Conservation (phyloP, 2,113 vertebrate genomes). For the Hypocryptadius cinnamomeus region DNA sequence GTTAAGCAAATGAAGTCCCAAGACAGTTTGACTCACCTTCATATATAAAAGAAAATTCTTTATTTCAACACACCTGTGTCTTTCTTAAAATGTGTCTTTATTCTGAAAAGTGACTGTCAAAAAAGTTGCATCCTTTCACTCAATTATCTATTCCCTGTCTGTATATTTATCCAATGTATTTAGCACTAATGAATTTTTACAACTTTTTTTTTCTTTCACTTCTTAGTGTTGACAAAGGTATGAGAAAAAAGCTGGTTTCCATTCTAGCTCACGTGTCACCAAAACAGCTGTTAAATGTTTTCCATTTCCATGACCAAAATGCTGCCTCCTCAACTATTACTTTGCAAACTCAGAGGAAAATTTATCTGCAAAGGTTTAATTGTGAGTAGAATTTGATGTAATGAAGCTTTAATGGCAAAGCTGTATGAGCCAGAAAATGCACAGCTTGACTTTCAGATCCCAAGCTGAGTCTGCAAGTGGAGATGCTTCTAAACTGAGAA, state of each 20-base stretch:
- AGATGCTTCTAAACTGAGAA: constrained; percentile 34
- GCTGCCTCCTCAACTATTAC: not conserved
- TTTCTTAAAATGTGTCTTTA: constrained; percentile 21
- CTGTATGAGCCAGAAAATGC: constrained; percentile 26
- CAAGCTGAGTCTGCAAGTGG: constrained; percentile 39
- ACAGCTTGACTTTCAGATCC: constrained; percentile 38
- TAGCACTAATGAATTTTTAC: not conserved
- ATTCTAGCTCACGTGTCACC: not conserved
- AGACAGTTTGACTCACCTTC: constrained; percentile 27
- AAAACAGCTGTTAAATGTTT: not conserved
- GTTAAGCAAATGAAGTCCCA: constrained; percentile 42
- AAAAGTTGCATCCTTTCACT: not conserved
- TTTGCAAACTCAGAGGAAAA: constrained; percentile 6
- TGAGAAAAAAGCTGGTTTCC: not conserved
- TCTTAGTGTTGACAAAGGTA: not conserved
- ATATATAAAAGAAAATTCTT: constrained; percentile 1
- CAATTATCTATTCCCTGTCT: not conserved
- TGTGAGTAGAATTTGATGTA: constrained; percentile 26
- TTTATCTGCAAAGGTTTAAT: constrained; percentile 34
- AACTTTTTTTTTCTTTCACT: not conserved
- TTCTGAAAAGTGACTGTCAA: not conserved
- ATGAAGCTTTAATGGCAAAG: constrained; percentile 42
- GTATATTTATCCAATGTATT: not conserved
- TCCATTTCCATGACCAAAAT: not conserved
- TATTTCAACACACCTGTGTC: not conserved